phyloP scores from a whole-genome alignment of 1,140 invertebrate species.

The Drosophila kikkawai region DNA sequence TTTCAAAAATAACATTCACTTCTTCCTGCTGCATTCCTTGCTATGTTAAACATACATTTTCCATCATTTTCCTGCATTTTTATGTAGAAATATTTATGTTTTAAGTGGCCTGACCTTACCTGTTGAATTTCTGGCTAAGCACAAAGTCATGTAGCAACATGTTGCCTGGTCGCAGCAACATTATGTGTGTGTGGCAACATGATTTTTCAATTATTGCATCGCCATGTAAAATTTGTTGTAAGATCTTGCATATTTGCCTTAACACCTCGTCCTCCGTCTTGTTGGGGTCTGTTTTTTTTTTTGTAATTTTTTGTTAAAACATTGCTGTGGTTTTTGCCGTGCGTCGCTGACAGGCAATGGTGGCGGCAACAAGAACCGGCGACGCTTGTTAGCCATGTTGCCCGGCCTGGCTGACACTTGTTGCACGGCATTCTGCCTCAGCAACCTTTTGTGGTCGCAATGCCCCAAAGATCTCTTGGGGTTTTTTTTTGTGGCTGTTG shows the following conservation, averaged over 20 bases:
- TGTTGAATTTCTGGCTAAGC: conserved; percentile 43
- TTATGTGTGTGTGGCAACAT: conserved; percentile 68
- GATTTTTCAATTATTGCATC: conserved; percentile 75
- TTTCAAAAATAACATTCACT: background rate
- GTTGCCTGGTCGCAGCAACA: conserved; percentile 45
- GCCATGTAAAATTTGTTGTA: conserved; percentile 71
- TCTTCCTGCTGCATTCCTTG: conserved; percentile 16
- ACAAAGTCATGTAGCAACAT: conserved; percentile 69
- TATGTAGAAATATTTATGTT: conserved; percentile 29
- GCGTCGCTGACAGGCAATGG: conserved; percentile 53
- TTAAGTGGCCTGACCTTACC: conserved; percentile 30
- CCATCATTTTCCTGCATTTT: conserved; percentile 24
- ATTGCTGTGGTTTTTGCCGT: conserved; percentile 38
- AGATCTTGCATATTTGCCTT: conserved; percentile 70
- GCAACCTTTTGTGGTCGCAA: conserved; percentile 66
- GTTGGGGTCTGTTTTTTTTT: background rate
- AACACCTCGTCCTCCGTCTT: conserved; percentile 53
- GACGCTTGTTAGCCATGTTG: conserved; percentile 74
- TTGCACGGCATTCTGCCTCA: conserved; percentile 71
- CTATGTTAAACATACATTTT: conserved; percentile 15
- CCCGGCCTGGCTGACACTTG: conserved; percentile 61
- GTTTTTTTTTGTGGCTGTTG: conserved; percentile 6
- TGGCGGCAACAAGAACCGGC: conserved; percentile 46
- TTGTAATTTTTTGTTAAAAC: conserved; percentile 1
- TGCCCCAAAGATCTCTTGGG: conserved; percentile 37